Conservation (phyloP, 2,113 vertebrate species). For the Thinocorus orbignyianus region DNA sequence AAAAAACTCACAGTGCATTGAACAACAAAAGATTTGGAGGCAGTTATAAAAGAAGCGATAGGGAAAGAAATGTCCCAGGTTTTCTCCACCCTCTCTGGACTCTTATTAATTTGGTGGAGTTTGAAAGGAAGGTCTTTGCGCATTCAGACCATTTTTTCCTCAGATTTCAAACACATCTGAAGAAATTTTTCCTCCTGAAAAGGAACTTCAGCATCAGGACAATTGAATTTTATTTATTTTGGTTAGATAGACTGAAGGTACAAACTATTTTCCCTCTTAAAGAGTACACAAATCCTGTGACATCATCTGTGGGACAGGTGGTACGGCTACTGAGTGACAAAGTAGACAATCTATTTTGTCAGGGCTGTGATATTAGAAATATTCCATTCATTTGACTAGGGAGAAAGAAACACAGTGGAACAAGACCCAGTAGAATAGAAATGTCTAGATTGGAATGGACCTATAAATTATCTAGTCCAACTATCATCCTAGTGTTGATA, state of each 20-base stretch:
- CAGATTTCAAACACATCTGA: neutral
- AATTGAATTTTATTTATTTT: neutral
- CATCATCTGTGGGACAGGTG: neutral
- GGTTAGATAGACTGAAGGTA: neutral
- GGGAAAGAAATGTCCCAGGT: neutral
- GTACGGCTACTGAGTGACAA: neutral
- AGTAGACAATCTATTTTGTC: neutral
- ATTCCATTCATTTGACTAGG: neutral
- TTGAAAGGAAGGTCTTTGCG: neutral
- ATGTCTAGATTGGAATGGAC: too few species aligned
- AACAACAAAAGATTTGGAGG: neutral
- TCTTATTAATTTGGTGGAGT: neutral
- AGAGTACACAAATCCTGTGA: neutral
- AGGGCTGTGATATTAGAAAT: neutral
- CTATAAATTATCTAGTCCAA: too few species aligned
- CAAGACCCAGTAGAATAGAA: neutral
- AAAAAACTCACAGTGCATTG: neutral
- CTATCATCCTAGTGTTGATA: too few species aligned
- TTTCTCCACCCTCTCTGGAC: neutral
- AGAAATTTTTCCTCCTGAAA: neutral
- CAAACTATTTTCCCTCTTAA: neutral
- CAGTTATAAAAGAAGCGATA: neutral
- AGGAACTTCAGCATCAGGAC: neutral
- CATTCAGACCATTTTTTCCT: neutral
- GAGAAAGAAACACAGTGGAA: neutral